Percentiles rank a stretch among this genome's conserved stretches.
These are phyloP conservation scores for Silurus asotus DNA, from an alignment of 2,113 vertebrate genomes.

Conservation along the genomic window DNA sequence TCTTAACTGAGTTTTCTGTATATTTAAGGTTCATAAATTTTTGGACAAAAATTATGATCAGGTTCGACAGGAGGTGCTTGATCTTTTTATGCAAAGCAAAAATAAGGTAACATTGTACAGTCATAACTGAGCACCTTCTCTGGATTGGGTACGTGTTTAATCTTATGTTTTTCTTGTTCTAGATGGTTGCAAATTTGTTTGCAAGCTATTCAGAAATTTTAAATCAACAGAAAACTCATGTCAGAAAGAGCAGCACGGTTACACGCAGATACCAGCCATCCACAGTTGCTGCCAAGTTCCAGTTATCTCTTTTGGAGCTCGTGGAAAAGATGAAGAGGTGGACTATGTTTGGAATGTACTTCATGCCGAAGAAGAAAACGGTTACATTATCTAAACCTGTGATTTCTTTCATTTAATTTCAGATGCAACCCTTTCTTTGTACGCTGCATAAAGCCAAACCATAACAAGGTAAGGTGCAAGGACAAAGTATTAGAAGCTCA, in stretches of 20 bases:
- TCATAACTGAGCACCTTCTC: background rate
- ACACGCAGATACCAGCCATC: constrained; percentile 85
- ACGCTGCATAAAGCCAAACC: constrained; percentile 96
- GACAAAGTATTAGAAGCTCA: constrained; percentile 42
- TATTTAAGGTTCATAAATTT: constrained; percentile 89
- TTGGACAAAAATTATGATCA: constrained; percentile 95
- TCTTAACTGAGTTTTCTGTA: background rate
- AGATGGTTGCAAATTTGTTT: constrained; percentile 93
- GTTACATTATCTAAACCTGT: constrained; percentile 19
- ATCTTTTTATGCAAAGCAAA: constrained; percentile 88
- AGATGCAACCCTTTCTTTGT: constrained; percentile 97
- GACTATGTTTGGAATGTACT: background rate
- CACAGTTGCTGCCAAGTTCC: constrained; percentile 91
- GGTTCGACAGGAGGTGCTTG: constrained; percentile 92
- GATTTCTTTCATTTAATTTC: constrained; percentile 55
- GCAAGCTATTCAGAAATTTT: constrained; percentile 79
- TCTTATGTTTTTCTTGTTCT: constrained; percentile 30
- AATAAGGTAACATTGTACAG: constrained; percentile 75
- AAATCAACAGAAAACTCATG: constrained; percentile 78
- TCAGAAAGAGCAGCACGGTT: constrained; percentile 79
- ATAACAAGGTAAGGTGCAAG: constrained; percentile 83
- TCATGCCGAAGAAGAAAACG: background rate
- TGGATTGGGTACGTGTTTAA: constrained; percentile 8
- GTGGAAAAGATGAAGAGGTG: constrained; percentile 95
- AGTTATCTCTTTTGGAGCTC: constrained; percentile 90